These are phyloP conservation scores for Rhinolophus ferrumequinum DNA, from an alignment of 2,113 vertebrate genomes.

Conservation along the genomic window DNA sequence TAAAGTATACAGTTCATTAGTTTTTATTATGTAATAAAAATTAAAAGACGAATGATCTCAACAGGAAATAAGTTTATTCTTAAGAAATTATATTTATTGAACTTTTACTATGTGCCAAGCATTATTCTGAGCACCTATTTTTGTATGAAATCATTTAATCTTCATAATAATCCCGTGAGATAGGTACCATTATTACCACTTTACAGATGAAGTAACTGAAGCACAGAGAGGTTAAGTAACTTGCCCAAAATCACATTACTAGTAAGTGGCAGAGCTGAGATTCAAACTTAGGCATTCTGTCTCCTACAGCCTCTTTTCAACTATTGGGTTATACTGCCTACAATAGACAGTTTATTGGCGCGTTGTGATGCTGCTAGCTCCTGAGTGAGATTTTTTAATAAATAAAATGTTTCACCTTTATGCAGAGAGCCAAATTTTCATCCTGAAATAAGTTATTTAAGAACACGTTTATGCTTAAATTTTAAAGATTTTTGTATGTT, in stretches of 20 bases:
- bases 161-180: not conserved
- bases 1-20: not conserved
- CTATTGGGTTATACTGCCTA: not conserved
- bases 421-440: not conserved
- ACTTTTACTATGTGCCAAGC: not conserved
- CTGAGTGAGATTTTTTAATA: not conserved
- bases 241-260: not conserved
- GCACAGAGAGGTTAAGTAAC: not conserved
- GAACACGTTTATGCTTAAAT: slow-evolving; percentile 73
- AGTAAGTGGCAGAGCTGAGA: not conserved
- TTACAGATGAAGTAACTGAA: not conserved
- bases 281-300: not conserved
- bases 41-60: not conserved
- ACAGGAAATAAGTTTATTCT: slow-evolving; percentile 15
- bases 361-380: not conserved
- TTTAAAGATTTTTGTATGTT: slow-evolving; percentile 71
- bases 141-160: not conserved
- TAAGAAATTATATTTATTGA: not conserved
- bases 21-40: slow-evolving; percentile 29
- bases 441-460: slow-evolving; percentile 75
- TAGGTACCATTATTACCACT: not conserved
- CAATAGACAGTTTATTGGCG: not conserved
- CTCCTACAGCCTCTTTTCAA: not conserved
- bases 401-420: not conserved
- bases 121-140: not conserved